A percentile compares a stretch with the other conserved stretches of the same genome.
These are phyloP conservation scores for Glyptemys insculpta DNA, from an alignment of 2,797 vertebrate genomes.

Conservation along the genomic window DNA sequence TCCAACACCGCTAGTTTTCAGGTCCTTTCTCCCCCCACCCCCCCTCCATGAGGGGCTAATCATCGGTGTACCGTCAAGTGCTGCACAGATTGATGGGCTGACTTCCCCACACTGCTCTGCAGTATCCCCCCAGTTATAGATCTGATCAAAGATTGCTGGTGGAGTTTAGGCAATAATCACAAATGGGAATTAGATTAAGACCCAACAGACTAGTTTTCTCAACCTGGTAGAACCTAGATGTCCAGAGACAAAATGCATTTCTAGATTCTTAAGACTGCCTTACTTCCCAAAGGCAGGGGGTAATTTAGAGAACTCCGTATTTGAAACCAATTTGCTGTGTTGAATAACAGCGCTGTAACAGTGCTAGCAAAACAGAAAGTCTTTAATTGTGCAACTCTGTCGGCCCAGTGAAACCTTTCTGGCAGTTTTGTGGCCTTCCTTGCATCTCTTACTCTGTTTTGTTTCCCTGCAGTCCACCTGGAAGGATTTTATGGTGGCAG, in stretches of 20 bases:
- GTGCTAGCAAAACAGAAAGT: neutral
- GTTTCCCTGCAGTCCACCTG: slow-evolving; percentile 87
- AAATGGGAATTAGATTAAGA: neutral
- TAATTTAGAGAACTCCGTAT: neutral
- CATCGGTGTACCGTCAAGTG: neutral
- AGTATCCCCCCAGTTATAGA: neutral
- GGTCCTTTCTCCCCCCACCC: neutral
- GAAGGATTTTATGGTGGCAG: slow-evolving; percentile 87
- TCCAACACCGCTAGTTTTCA: neutral
- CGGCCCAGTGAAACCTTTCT: neutral
- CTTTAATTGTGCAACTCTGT: neutral
- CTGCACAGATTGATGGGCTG: too few relatives aligned
- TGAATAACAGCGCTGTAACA: neutral
- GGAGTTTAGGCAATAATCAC: neutral
- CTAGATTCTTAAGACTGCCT: neutral
- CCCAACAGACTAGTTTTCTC: neutral
- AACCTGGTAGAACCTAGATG: neutral
- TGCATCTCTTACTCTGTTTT: neutral
- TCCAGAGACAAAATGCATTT: neutral
- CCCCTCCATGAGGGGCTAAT: neutral
- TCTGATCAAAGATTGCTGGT: neutral
- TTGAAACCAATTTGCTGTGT: neutral
- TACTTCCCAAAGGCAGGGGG: too few relatives aligned
- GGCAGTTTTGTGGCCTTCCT: neutral
- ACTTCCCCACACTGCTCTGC: neutral